phyloP scores from a whole-genome alignment of 2,888 invertebrate genomes.

The Thera britannica region DNA sequence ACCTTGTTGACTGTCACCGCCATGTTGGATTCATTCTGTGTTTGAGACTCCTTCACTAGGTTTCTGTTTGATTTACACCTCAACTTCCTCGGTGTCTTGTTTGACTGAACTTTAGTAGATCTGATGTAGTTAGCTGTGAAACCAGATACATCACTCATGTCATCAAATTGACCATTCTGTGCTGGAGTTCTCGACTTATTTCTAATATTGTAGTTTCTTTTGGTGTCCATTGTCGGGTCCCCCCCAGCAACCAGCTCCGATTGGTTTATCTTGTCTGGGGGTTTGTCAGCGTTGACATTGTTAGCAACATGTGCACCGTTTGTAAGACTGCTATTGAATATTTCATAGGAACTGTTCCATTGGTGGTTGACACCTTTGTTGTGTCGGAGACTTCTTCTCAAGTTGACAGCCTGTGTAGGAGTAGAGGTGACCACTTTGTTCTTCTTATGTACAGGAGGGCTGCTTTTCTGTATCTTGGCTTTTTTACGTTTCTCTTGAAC shows the following conservation, averaged over 20 bases:
- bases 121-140: conserved; percentile 80
- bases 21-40: conserved; percentile 53
- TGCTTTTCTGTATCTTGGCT: conserved; percentile 56
- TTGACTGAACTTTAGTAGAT: conserved; percentile 72
- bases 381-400: conserved; percentile 70
- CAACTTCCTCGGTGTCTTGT: conserved; percentile 63
- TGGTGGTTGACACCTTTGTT: conserved; percentile 54
- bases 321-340: conserved; percentile 49
- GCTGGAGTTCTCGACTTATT: conserved; percentile 30
- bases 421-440: conserved; percentile 71
- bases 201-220: conserved; percentile 41
- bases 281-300: conserved; percentile 40
- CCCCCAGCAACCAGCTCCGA: conserved; percentile 46
- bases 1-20: conserved; percentile 68
- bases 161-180: conserved; percentile 72
- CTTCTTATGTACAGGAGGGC: conserved; percentile 58
- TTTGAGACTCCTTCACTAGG: conserved; percentile 59
- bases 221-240: conserved; percentile 48
- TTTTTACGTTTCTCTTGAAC: conserved; percentile 60
- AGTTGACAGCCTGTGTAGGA: conserved; percentile 56
- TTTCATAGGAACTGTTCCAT: conserved; percentile 64
- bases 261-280: conserved; percentile 43
- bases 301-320: conserved; percentile 52
- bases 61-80: conserved; percentile 62
- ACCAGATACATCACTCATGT: conserved; percentile 78